phyloP scores from a whole-genome alignment of 2,113 vertebrate genomes.

The Pheucticus melanocephalus region DNA sequence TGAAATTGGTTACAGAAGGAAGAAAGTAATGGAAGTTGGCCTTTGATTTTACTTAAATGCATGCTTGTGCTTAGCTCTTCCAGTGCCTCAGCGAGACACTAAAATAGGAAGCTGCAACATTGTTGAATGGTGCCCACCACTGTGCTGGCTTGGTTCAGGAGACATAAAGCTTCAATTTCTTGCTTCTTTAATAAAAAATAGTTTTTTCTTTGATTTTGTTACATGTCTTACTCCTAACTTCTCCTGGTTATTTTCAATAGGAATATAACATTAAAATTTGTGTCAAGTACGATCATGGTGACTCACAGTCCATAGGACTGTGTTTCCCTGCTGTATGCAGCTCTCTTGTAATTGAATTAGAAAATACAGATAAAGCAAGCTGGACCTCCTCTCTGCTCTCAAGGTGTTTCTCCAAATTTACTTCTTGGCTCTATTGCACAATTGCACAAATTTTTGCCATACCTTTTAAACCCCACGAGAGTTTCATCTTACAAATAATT shows the following conservation, averaged over 20 bases:
- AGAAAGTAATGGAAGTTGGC: neutral
- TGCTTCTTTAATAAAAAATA: neutral
- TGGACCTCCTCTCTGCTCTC: neutral
- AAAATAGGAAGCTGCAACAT: neutral
- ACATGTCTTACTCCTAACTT: neutral
- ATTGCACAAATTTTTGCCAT: neutral
- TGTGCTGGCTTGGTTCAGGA: neutral
- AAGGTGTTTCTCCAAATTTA: neutral
- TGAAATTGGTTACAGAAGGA: neutral
- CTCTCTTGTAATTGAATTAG: neutral
- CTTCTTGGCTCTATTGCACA: neutral
- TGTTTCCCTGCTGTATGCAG: neutral
- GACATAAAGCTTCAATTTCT: neutral
- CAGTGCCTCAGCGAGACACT: neutral
- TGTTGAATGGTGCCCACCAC: neutral
- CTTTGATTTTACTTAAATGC: neutral
- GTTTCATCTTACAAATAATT: neutral
- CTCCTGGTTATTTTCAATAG: neutral
- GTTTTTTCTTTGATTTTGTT: neutral
- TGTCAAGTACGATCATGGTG: neutral
- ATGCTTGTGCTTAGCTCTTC: neutral
- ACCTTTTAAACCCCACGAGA: neutral
- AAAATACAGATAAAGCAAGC: neutral
- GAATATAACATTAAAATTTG: neutral
- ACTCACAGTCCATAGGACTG: neutral